Evolutionary conservation across 2,888 invertebrate genomes (phyloP), one percentile per base, ranked within the genome.

Genomic region (Hecatera dysodea): DNA sequence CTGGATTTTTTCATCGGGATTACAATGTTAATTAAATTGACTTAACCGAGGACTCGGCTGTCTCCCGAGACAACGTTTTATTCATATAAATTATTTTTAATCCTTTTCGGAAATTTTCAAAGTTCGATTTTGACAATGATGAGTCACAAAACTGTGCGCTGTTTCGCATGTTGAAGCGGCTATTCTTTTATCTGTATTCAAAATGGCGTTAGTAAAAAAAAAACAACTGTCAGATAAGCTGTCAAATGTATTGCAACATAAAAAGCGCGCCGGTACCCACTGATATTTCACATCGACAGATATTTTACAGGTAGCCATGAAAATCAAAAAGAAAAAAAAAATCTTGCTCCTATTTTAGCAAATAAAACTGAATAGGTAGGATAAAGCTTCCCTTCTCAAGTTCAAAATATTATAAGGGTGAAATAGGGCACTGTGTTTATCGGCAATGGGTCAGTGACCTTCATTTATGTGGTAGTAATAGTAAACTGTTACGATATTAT

Each of bases 11-110:
- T 68, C 52, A 66, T 63, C 24, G n/a, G 61, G 88, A 90, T 90
- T 88, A 87, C 78, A 87, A 89, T 88, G 86, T 89, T 91, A 93
- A 93, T 92, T 90, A 84, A 90, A 88, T 91, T 86, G 86, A 87
- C 85, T 88, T 87, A 80, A 74, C 64, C 70, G 79, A 81, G 79
- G 61, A 69, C 79, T 84, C 76, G 67, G 12, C 66, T 81, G 87
- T 85, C 87, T 68, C 78, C 67, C 60, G 86, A 85, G 79, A 75
- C 62, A 75, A 61, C 71, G 78, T 81, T 82, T 81, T 80, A 78
- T 81, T 78, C 66, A 57, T 73, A 76, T 70, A 69, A 74, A 75
- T 79, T 61, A 67, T 39, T 48, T 79, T 79, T 63, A 79, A 77
- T 72, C 73, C 80, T 84, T 84, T 83, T 70, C 8, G 44, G 29